Base-by-base conservation (phyloP, 2,888 invertebrate genomes). In the Xestoiulus laeticollis region DNA sequence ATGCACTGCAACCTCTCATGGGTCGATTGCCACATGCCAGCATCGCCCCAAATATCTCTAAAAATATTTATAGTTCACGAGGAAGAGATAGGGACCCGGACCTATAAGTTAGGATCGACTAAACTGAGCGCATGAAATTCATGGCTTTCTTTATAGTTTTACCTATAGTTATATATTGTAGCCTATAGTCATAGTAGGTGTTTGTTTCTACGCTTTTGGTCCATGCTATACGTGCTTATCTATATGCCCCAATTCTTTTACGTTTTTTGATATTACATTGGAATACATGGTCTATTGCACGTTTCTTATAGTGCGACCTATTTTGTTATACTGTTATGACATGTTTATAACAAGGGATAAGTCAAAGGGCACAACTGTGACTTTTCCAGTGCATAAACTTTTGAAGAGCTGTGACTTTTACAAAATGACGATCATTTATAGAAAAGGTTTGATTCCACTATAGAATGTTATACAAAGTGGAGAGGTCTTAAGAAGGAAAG, bases 41-140 rank as follows among this genome's bases (percentile, higher is more conserved):
- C n/a, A 68, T 68, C 26, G 68, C 68, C 26, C 68, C 68, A 26
- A 68, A 68, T 68, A 68, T 68, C 68, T 26, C 26, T 8, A 8
- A 19, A 68, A 68, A 68, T 68, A 68, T 68, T 68, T 22, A 68
- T 68, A 68, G 68, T 68, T 68, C n/a, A 10, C 68, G 68, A n/a
- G 1, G 12, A 26, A 68, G 19, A 26, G 68, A 68, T 68, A 68
- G 68, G 68, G 22, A 68, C 68, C 68, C 68, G 68, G 68, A 68
- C 68, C 68, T 68, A 68, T 22, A 8, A 68, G 22, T 26, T 4
- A 68, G 8, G 26, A 68, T 26, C 16, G 68, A 68, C 68, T 48
- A 10, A 48, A 59, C n/a, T 5, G 2, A 59, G 59, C n/a, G n/a
- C 19, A 59, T n/a, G 59, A 19, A 59, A 68, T 43, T 43, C 43